A percentile compares a stretch with the other conserved stretches of the same genome.
These are phyloP conservation scores for Leptopilina boulardi DNA, from an alignment of 1,140 invertebrate genomes.

Conservation along the genomic window DNA sequence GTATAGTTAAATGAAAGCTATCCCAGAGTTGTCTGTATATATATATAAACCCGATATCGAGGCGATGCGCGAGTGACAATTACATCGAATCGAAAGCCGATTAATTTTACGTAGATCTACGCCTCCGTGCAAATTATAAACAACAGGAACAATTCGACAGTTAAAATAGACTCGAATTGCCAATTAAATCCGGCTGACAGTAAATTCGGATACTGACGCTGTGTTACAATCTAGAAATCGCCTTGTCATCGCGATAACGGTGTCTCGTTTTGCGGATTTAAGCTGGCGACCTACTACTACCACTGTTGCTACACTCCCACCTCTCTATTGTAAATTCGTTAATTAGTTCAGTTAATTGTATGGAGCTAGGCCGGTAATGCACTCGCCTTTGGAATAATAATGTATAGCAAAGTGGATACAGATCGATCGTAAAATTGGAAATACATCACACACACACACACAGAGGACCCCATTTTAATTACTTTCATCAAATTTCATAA, in stretches of 20 bases:
- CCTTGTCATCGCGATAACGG: slow-evolving; percentile 30
- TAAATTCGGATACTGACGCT: slow-evolving; percentile 15
- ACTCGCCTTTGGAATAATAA: slow-evolving; percentile 29
- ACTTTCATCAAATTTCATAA: not conserved
- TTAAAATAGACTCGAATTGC: slow-evolving; percentile 28
- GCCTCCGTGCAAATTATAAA: slow-evolving; percentile 21
- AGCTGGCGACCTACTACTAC: slow-evolving; percentile 48
- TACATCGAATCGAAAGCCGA: slow-evolving; percentile 28
- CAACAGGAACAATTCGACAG: slow-evolving; percentile 13
- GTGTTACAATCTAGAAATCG: slow-evolving; percentile 42
- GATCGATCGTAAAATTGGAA: slow-evolving; percentile 26
- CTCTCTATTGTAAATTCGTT: slow-evolving; percentile 69
- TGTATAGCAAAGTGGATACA: slow-evolving; percentile 15
- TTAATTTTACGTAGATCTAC: slow-evolving; percentile 21
- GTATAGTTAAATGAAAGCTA: slow-evolving; percentile 22
- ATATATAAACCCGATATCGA: slow-evolving; percentile 22
- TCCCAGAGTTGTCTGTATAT: not conserved
- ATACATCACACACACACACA: not conserved
- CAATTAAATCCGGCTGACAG: slow-evolving; percentile 23
- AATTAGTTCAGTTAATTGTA: slow-evolving; percentile 73
- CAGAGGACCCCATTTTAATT: slow-evolving; percentile 1
- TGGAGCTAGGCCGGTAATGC: slow-evolving; percentile 15
- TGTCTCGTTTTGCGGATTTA: slow-evolving; percentile 56
- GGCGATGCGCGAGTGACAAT: slow-evolving; percentile 29
- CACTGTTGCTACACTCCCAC: no score